These are phyloP conservation scores for Agrilus mali DNA, from an alignment of 2,888 invertebrate species.

Conservation along the genomic window DNA sequence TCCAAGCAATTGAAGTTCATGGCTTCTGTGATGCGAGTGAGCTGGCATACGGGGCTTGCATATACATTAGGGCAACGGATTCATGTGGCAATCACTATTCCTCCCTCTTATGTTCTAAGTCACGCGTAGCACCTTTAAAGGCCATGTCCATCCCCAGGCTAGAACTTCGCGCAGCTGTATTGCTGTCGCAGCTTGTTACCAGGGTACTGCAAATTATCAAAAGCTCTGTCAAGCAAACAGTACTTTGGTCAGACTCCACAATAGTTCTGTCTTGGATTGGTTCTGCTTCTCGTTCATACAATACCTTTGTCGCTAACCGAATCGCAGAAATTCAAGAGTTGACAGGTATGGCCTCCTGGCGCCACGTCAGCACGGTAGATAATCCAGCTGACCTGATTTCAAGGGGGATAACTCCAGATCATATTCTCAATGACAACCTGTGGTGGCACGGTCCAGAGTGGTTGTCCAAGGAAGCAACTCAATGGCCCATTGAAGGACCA, in stretches of 20 bases:
- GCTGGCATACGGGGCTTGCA: constrained; percentile 13
- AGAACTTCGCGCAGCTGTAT: constrained; percentile 17
- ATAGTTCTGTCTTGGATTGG: constrained; percentile 12
- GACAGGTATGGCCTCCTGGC: constrained; percentile 7
- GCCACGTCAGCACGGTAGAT: constrained; percentile 7
- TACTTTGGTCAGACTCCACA: constrained; percentile 18
- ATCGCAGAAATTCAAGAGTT: constrained; percentile 9
- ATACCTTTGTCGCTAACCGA: constrained; percentile 11
- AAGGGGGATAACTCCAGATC: constrained; percentile 5
- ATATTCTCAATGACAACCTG: not conserved
- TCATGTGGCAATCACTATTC: constrained; percentile 1
- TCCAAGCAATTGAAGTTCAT: constrained; percentile 7
- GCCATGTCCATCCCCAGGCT: constrained; percentile 14
- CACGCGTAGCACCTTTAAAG: constrained; percentile 2
- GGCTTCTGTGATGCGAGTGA: constrained; percentile 15
- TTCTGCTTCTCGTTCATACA: constrained; percentile 5
- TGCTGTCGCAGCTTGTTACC: constrained; percentile 12
- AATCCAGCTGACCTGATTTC: constrained; percentile 14
- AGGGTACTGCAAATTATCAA: constrained; percentile 1
- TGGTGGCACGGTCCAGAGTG: constrained; percentile 7
- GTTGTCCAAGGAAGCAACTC: not conserved
- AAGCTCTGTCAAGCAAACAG: too few species aligned
- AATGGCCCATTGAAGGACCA: not conserved
- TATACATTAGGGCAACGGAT: constrained; percentile 10
- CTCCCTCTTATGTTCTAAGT: constrained; percentile 3